Evolutionary conservation across 2,113 vertebrate genomes (phyloP).

Genomic region (Donacobius atricapilla): DNA sequence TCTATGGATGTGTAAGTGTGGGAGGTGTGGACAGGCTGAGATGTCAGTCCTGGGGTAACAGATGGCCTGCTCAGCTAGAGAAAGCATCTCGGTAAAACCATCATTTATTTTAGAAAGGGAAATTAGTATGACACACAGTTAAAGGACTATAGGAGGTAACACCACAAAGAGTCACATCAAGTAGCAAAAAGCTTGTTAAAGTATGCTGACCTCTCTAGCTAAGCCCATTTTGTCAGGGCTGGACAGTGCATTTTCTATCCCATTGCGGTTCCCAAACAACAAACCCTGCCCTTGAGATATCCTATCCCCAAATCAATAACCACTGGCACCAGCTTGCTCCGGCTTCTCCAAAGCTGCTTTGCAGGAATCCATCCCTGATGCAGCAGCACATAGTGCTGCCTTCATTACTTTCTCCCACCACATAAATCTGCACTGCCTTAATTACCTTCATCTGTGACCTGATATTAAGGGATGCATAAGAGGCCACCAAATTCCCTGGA

Average conservation of each 20-base stretch:
- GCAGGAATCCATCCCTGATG: neutral
- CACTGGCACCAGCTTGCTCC: neutral
- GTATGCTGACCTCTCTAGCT: neutral
- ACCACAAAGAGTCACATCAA: neutral
- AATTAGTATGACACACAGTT: neutral
- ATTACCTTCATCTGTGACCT: neutral
- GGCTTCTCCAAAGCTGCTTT: neutral
- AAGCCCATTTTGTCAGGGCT: neutral
- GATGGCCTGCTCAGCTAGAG: neutral
- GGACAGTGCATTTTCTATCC: neutral
- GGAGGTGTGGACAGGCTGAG: neutral
- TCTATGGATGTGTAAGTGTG: neutral
- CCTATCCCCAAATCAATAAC: constrained; percentile 1
- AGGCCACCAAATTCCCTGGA: neutral
- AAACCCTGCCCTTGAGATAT: neutral
- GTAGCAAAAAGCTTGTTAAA: neutral
- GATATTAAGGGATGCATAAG: neutral
- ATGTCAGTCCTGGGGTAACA: neutral
- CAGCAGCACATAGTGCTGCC: neutral
- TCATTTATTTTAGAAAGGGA: neutral
- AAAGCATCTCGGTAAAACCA: neutral
- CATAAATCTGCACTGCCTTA: neutral
- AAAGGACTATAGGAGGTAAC: neutral
- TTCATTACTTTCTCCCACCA: neutral
- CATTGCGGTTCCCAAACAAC: neutral